These are phyloP conservation scores for Syrista parreyssii DNA, from an alignment of 2,888 invertebrate species.

Conservation along the genomic window DNA sequence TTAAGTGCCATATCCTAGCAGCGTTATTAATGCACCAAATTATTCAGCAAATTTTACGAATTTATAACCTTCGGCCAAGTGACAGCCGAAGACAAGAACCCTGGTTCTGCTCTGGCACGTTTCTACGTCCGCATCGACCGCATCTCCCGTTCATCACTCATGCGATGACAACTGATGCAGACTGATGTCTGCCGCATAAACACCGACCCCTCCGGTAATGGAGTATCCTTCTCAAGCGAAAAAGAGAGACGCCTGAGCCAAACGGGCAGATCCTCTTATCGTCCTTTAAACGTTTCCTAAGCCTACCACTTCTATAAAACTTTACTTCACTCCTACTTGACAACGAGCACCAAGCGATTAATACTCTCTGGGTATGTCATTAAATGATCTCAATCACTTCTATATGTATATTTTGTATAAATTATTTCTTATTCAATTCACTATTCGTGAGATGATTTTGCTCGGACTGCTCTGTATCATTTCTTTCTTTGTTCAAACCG, in stretches of 20 bases:
- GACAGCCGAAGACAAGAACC: constrained; percentile 22
- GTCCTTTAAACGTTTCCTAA: constrained; percentile 2
- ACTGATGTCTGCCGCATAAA: constrained; percentile 9
- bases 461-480: too few relatives aligned
- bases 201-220: constrained; percentile 4
- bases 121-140: constrained; percentile 6
- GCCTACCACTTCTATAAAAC: not conserved
- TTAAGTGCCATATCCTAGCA: constrained; percentile 36
- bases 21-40: constrained; percentile 54
- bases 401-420: too few relatives aligned
- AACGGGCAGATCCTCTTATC: not conserved
- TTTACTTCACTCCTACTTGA: not conserved
- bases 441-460: too few relatives aligned
- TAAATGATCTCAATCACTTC: too few relatives aligned
- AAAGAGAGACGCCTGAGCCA: not conserved
- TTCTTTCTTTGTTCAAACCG: too few relatives aligned
- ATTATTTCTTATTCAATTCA: too few relatives aligned
- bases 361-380: too few relatives aligned
- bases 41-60: constrained; percentile 51
- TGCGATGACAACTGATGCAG: constrained; percentile 45
- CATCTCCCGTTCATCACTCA: constrained; percentile 44
- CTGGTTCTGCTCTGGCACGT: constrained; percentile 4
- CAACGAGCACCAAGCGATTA: not conserved
- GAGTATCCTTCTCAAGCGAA: not conserved
- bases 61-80: constrained; percentile 13